These are phyloP conservation scores for Allolobophora icterica DNA, from an alignment of 2,888 invertebrate species.

Conservation along the genomic window DNA sequence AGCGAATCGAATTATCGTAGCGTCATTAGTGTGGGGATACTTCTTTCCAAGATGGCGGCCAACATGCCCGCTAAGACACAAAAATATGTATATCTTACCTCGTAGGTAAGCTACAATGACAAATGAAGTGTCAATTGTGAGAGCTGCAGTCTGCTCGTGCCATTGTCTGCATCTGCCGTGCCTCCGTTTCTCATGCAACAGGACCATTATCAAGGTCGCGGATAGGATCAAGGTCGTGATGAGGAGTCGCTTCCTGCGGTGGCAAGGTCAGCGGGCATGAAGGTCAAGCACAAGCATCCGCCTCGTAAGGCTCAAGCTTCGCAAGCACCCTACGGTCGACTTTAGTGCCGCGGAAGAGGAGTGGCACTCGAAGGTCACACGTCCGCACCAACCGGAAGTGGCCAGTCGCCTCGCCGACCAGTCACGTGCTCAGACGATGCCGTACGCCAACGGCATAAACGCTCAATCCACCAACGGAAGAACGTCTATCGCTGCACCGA, in stretches of 20 bases:
- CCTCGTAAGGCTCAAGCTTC: constrained; percentile 31
- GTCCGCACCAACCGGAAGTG: neutral
- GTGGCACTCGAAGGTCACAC: neutral
- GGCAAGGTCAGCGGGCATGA: neutral
- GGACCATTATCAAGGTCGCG: neutral
- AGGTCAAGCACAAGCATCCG: constrained; percentile 28
- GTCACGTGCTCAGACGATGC: neutral
- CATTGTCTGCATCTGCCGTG: constrained; percentile 29
- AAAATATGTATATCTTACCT: too few species aligned
- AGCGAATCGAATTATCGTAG: too few species aligned
- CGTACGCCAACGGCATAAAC: neutral
- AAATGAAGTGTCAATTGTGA: too few species aligned
- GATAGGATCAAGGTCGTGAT: neutral
- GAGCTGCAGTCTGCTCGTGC: constrained; percentile 31
- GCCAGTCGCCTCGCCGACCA: neutral
- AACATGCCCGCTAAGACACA: too few species aligned
- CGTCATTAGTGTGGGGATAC: too few species aligned
- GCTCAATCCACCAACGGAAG: neutral
- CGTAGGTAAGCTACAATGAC: too few species aligned
- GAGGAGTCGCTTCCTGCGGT: neutral
- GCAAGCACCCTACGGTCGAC: constrained; percentile 35
- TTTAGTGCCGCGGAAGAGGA: neutral
- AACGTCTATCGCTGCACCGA: neutral
- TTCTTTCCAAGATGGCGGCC: too few species aligned
- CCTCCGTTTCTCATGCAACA: constrained; percentile 25